A percentile compares a stretch with the other conserved stretches of the same genome.
These are phyloP conservation scores for Triplophysa siluroides DNA, from an alignment of 2,113 vertebrate species.

Conservation along the genomic window DNA sequence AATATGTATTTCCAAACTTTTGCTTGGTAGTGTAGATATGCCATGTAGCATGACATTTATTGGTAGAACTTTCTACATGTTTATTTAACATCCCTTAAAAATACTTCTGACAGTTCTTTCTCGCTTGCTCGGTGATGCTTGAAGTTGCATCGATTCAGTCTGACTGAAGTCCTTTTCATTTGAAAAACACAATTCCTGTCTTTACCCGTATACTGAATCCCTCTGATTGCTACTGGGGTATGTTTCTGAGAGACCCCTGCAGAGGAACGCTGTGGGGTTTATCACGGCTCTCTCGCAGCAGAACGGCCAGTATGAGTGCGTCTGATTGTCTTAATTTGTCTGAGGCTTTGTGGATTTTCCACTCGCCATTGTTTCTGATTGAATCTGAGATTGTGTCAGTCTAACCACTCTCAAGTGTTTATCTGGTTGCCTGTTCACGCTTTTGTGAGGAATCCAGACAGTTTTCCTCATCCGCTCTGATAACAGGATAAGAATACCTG, in stretches of 20 bases:
- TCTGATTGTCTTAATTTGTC: conserved; percentile 9
- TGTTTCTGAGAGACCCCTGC: not conserved
- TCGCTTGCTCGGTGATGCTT: not conserved
- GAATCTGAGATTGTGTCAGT: not conserved
- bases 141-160: not conserved
- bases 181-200: not conserved
- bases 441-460: too few species aligned
- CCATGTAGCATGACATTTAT: not conserved
- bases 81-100: not conserved
- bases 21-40: too few species aligned
- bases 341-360: not conserved
- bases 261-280: not conserved
- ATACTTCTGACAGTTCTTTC: too few species aligned
- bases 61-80: not conserved
- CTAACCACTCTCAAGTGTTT: conserved; percentile 2
- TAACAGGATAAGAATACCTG: too few species aligned
- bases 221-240: not conserved
- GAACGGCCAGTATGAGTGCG: not conserved
- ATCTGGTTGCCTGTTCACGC: not conserved
- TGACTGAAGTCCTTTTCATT: not conserved
- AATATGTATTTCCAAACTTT: too few species aligned
- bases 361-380: not conserved
- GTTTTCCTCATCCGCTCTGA: too few species aligned
- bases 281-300: not conserved
- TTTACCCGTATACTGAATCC: not conserved